phyloP scores from a whole-genome alignment of 2,888 invertebrate genomes.

The Paralinhomoeus sp. region DNA sequence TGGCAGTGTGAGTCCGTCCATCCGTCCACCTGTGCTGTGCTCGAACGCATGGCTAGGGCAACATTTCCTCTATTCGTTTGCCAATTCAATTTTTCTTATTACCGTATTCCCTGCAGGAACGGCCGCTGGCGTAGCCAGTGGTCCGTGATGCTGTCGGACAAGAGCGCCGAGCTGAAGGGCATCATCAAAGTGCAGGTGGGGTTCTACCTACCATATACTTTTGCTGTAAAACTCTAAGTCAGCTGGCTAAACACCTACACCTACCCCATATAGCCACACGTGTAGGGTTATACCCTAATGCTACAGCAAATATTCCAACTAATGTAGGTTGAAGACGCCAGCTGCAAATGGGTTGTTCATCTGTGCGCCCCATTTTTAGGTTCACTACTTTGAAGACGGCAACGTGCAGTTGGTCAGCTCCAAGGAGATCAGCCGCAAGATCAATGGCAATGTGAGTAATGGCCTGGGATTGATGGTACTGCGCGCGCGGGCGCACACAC shows the following conservation, averaged over 20 bases:
- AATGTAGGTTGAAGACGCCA: too few species aligned
- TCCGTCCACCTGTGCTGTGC: neutral
- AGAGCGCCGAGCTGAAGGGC: neutral
- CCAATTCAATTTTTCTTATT: conserved; percentile 6
- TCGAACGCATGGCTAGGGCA: too few species aligned
- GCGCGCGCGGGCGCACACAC: neutral
- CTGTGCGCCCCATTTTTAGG: too few species aligned
- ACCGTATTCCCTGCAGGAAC: too few species aligned
- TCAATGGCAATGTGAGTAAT: conserved; percentile 10
- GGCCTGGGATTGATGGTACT: neutral
- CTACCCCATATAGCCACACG: too few species aligned
- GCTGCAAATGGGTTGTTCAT: too few species aligned
- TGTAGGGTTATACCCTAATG: too few species aligned
- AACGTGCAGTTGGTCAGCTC: conserved; percentile 95
- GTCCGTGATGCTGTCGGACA: conserved; percentile 37
- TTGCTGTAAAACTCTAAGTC: too few species aligned
- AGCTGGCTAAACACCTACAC: too few species aligned
- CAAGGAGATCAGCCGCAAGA: conserved; percentile 35
- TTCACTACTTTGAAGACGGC: conserved; percentile 98
- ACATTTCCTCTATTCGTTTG: neutral
- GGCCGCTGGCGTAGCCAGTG: conserved; percentile 96
- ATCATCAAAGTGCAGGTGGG: conserved; percentile 6
- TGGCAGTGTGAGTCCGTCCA: too few species aligned
- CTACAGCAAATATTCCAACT: too few species aligned
- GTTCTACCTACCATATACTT: too few species aligned